Evolutionary conservation across 2,797 vertebrate genomes (phyloP), one percentile per base, ranked within the genome.

Genomic region (Dendrocincla fuliginosa): DNA sequence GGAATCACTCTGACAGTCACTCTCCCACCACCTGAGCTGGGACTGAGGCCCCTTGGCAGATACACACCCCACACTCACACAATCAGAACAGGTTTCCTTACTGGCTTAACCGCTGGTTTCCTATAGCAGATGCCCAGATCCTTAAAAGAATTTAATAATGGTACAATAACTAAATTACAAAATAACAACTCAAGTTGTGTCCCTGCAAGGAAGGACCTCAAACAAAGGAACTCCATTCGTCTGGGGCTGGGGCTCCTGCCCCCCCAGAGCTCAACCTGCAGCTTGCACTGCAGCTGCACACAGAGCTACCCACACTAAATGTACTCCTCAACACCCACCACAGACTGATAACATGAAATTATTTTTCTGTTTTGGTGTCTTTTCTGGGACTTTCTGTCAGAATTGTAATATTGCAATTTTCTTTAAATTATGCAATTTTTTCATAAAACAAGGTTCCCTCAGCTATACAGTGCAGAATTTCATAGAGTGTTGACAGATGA

Each of bases 151-250:
- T 41, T 69, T 33, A 41, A 16, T 53, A 9, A n/a, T n/a, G 28
- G 28, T 63, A 19, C 23, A 55, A 55, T n/a, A 46, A n/a, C 11
- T n/a, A 63, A 71, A 30, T 25, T 33, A 74, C 5, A 42, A 65
- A 65, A 14, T 20, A 16, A 39, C 13, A 30, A 24, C 9, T 60
- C 37, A 41, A 77, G 47, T 16, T 46, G 41, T 2, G 9, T 33
- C 18, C 9, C 19, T 33, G 3, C 0, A 1, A n/a, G 7, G 18
- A 60, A 24, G 10, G 50, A 19, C 5, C 6, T 37, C 17, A 23
- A 76, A 52, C 12, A n/a, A n/a, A 60, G 24, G n/a, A 59, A 25
- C 17, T 7, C 20, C 20, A 23, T 37, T 53, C 17, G 13, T 16
- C 24, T 39, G 8, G 4, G 5, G 16, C 15, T 49, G 3, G 0